These are phyloP conservation scores for Drosophila santomea DNA, from an alignment of 1,140 invertebrate genomes.

Conservation along the genomic window DNA sequence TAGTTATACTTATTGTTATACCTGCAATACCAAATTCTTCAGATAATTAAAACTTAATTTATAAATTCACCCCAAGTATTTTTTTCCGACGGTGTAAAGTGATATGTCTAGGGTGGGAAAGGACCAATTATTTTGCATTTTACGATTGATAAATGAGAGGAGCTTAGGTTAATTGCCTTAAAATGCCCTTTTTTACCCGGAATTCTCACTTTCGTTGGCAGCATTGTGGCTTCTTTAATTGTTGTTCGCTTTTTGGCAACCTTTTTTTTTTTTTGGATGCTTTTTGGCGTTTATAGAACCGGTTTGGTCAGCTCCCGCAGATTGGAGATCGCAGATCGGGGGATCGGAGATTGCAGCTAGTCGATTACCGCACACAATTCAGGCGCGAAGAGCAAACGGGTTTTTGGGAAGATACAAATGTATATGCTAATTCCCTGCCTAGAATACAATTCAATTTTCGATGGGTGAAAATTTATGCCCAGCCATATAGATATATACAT, in stretches of 20 bases:
- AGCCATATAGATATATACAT: not conserved
- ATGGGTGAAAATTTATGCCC: constrained; percentile 51
- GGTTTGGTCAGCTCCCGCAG: constrained; percentile 66
- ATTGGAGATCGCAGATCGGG: constrained; percentile 23
- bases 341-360: constrained; percentile 34
- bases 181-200: constrained; percentile 36
- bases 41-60: too few relatives aligned
- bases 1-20: too few relatives aligned
- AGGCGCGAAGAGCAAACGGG: constrained; percentile 35
- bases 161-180: constrained; percentile 56
- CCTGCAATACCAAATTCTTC: too few relatives aligned
- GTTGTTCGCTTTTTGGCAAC: constrained; percentile 43
- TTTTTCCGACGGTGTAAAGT: not conserved
- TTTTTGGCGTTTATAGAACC: constrained; percentile 67
- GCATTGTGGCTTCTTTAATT: constrained; percentile 37
- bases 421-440: constrained; percentile 57
- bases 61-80: too few relatives aligned
- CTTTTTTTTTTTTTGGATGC: constrained; percentile 50
- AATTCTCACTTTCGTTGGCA: constrained; percentile 56
- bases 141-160: constrained; percentile 64
- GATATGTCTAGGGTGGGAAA: constrained; percentile 35
- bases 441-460: constrained; percentile 64
- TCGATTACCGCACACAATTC: constrained; percentile 49
- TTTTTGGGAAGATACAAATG: constrained; percentile 42
- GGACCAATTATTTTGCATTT: constrained; percentile 62